Evolutionary conservation across 2,797 vertebrate species (phyloP), one percentile per base, ranked within the genome.

Genomic region (Tauraco hartlaubi): DNA sequence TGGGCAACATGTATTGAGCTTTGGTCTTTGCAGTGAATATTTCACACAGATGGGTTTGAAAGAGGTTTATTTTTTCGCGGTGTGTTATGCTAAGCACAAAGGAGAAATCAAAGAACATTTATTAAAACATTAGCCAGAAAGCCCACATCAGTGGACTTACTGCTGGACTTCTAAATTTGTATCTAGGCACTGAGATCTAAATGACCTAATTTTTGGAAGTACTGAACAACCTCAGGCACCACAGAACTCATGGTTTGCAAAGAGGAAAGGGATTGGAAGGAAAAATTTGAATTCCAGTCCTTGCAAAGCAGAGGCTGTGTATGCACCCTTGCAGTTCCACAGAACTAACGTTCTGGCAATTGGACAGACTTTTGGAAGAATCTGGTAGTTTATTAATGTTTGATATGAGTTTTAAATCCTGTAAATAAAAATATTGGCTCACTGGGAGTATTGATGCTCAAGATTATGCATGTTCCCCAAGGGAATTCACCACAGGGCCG

Each of bases 211-310:
- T 81, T 84, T 83, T 48, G 80, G 18, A 74, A 49, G 33, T 67
- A 64, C 14, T 46, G n/a, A 78, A 78, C 23, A 61, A 35, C 37
- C 12, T 9, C 15, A 71, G 48, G 35, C 52, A 63, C 11, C 23
- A 58, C 11, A 52, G 26, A 88, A 77, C 29, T 68, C n/a, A 12
- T 49, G 11, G 15, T 22, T 88, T 92, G 26, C 20, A 55, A 74
- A 71, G 46, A 51, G 19, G 21, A 81, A n/a, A 46, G 55, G 8
- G 9, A 64, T 14, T 67, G 37, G 51, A 87, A 85, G 2, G 58
- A 87, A 71, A 78, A 94, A 94, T 52, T 93, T 96, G 90, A 72
- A 94, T 94, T 64, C 26, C 28, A 59, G 80, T 62, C 79, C 43
- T 75, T 89, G 74, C 78, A 96, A 94, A 94, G 52, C 41, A 78